phyloP scores from a whole-genome alignment of 2,888 invertebrate genomes.

The Drosophila pegasa region DNA sequence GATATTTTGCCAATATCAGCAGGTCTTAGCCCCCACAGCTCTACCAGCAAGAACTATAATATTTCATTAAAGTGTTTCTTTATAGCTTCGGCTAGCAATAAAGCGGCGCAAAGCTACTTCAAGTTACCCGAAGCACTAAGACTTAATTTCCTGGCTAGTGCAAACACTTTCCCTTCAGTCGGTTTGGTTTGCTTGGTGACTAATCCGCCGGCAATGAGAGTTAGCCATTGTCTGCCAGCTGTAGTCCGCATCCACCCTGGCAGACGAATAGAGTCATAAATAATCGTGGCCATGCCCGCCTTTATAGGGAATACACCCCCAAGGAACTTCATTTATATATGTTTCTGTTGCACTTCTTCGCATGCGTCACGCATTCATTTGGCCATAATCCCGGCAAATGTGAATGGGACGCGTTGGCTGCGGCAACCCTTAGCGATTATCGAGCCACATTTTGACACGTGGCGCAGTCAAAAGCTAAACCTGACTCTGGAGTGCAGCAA shows the following conservation, averaged over 20 bases:
- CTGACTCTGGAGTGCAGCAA: conserved; percentile 20
- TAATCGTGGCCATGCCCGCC: conserved; percentile 35
- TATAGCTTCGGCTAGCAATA: not conserved
- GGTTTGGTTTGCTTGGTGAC: conserved; percentile 29
- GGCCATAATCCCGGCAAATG: conserved; percentile 42
- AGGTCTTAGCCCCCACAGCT: not conserved
- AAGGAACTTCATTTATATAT: conserved; percentile 26
- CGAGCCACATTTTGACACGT: conserved; percentile 39
- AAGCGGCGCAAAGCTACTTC: conserved; percentile 9
- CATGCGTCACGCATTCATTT: conserved; percentile 52
- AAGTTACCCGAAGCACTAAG: conserved; percentile 11
- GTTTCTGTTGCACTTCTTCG: conserved; percentile 36
- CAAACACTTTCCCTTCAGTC: not conserved
- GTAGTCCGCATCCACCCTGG: conserved; percentile 24
- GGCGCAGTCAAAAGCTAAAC: conserved; percentile 48
- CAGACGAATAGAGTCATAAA: conserved; percentile 64
- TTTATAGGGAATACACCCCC: conserved; percentile 22
- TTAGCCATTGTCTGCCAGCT: conserved; percentile 22
- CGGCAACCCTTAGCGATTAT: conserved; percentile 42
- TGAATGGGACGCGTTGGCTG: conserved; percentile 6
- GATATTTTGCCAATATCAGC: not conserved
- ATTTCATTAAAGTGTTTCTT: not conserved
- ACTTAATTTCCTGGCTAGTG: conserved; percentile 35
- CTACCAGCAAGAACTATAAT: not conserved
- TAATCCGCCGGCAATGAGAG: conserved; percentile 38